Evolutionary conservation across 2,113 vertebrate genomes (phyloP).

Genomic region (Chionodraco myersi): DNA sequence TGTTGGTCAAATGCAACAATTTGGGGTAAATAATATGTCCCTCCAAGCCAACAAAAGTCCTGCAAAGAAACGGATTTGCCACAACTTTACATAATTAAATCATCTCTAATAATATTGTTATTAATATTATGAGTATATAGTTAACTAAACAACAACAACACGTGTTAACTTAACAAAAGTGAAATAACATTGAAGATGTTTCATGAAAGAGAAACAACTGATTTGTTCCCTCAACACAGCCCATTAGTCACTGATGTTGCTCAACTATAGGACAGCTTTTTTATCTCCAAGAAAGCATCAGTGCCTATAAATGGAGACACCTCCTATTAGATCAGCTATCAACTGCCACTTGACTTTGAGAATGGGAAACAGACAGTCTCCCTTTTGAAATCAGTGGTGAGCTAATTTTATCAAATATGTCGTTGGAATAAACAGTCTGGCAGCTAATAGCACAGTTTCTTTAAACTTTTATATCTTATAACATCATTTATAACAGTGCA

Average conservation of each 20-base stretch:
- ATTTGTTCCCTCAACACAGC: background rate
- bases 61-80: background rate
- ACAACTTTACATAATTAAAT: background rate
- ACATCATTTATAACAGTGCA: too few relatives aligned
- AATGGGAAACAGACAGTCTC: slow-evolving; percentile 37
- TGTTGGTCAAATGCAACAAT: background rate
- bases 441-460: background rate
- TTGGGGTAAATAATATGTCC: background rate
- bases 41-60: background rate
- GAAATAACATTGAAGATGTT: background rate
- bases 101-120: background rate
- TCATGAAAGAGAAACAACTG: background rate
- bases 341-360: slow-evolving; percentile 71
- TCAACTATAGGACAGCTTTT: slow-evolving; percentile 13
- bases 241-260: slow-evolving; percentile 32
- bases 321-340: slow-evolving; percentile 38
- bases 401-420: slow-evolving; percentile 40
- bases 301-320: slow-evolving; percentile 35
- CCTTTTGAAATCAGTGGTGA: slow-evolving; percentile 23
- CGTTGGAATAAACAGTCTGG: slow-evolving; percentile 19
- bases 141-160: background rate
- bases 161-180: background rate
- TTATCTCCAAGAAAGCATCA: slow-evolving; percentile 37
- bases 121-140: too few relatives aligned
- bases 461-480: background rate